Evolutionary conservation across 2,888 invertebrate species (phyloP), one percentile per base, ranked within the genome.

Genomic region (Xylocampa areola): DNA sequence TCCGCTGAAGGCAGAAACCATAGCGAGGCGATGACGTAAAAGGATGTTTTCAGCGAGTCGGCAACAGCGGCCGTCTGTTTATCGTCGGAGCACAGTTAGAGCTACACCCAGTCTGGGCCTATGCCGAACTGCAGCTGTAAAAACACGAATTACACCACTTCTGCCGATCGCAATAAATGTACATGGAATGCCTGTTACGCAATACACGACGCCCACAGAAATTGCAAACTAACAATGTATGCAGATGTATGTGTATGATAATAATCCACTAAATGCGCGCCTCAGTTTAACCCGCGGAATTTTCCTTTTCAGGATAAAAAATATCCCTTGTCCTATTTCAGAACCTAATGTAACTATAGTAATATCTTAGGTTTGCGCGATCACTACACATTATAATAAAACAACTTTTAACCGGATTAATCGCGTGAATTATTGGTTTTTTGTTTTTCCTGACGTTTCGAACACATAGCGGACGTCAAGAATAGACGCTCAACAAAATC

Each of bases 41-140:
- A 94, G 93, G 93, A 93, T 93, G 93, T 93, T 92, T 93, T 92
- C 92, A 91, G 88, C 92, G 84, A 83, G 85, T 85, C 88, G 86
- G 92, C 85, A 89, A 87, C 86, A 79, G 85, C 81, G 83, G 87
- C 87, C 86, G 91, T 91, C 93, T 94, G 93, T 91, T 93, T 93
- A 92, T 91, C 91, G 92, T 94, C 92, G 79, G 82, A 80, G 76
- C 84, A 85, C 89, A 90, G 90, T 89, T 88, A 89, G 84, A 90
- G 83, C 89, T 89, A 87, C 82, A 86, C 81, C 83, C 82, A 85
- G 85, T 80, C 86, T 84, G 82, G 74, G 87, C 82, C 88, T 88
- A 85, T 84, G 85, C 84, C 81, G 82, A 86, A 87, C 79, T 92
- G 90, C 92, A 92, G 91, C 92, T 92, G 91, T 91, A 88, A 91